A percentile compares a stretch with the other conserved stretches of the same genome.
phyloP scores from a whole-genome alignment of 2,113 vertebrate genomes.

The Callionymus lyra region DNA sequence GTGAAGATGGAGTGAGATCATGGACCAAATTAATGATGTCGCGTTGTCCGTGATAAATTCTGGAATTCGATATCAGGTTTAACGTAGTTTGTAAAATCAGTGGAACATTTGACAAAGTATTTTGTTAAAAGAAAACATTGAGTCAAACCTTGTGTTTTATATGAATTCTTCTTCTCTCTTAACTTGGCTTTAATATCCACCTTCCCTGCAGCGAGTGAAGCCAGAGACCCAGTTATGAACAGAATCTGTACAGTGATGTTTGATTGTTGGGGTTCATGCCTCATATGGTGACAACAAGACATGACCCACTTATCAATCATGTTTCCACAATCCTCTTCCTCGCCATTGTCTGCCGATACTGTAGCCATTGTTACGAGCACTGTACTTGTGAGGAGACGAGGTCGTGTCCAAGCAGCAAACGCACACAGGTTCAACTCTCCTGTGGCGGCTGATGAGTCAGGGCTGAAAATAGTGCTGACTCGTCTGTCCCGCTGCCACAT shows the following conservation, averaged over 20 bases:
- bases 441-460: too few species aligned
- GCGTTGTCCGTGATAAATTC: background rate
- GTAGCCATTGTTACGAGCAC: conserved; percentile 51
- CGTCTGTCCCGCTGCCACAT: too few species aligned
- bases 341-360: conserved; percentile 53
- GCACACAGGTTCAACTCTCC: conserved; percentile 19
- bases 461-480: too few species aligned
- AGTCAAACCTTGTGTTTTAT: background rate
- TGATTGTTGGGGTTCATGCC: conserved; percentile 50
- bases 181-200: background rate
- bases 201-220: background rate
- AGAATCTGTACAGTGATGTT: conserved; percentile 19
- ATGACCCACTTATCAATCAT: conserved; percentile 67
- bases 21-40: conserved; percentile 30
- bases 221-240: conserved; percentile 15
- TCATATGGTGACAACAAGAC: conserved; percentile 58
- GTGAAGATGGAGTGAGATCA: conserved; percentile 34
- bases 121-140: background rate
- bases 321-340: conserved; percentile 51
- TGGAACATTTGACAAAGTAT: background rate
- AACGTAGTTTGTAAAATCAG: background rate
- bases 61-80: background rate
- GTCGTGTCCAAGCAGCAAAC: conserved; percentile 25
- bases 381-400: conserved; percentile 37
- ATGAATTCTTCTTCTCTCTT: background rate